Conservation (phyloP, 2,888 invertebrate species). For the Himalopsyche japonica region DNA sequence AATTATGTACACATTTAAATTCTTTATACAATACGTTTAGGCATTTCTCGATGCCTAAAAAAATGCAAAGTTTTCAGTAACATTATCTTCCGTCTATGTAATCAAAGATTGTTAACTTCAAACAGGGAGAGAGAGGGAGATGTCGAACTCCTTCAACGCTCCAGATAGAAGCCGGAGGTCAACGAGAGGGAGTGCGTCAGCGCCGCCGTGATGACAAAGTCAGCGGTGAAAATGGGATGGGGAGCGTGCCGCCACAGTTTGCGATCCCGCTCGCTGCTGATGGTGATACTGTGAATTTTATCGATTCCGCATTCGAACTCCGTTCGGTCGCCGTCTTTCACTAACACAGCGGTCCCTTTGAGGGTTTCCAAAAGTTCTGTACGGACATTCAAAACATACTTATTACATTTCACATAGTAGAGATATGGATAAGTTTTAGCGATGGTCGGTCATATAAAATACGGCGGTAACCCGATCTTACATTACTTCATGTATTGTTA, state of each 20-base stretch:
- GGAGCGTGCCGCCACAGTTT: slow-evolving; percentile 15
- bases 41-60: too few species aligned
- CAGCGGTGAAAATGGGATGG: slow-evolving; percentile 2
- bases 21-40: too few species aligned
- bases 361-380: neutral
- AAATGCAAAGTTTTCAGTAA: too few species aligned
- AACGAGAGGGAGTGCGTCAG: slow-evolving; percentile 1
- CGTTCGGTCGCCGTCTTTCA: slow-evolving; percentile 7
- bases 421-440: too few species aligned
- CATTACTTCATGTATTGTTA: too few species aligned
- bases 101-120: too few species aligned
- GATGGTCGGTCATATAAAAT: too few species aligned
- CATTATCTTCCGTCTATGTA: too few species aligned
- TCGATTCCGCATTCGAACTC: neutral
- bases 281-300: neutral
- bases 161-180: neutral
- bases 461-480: too few species aligned
- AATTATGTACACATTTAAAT: too few species aligned
- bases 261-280: slow-evolving; percentile 16
- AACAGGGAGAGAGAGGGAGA: too few species aligned
- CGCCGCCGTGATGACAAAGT: slow-evolving; percentile 5
- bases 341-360: slow-evolving; percentile 14
- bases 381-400: neutral
- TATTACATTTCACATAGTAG: too few species aligned
- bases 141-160: neutral